phyloP scores from a whole-genome alignment of 2,113 vertebrate species.

The Chelonoidis abingdonii region DNA sequence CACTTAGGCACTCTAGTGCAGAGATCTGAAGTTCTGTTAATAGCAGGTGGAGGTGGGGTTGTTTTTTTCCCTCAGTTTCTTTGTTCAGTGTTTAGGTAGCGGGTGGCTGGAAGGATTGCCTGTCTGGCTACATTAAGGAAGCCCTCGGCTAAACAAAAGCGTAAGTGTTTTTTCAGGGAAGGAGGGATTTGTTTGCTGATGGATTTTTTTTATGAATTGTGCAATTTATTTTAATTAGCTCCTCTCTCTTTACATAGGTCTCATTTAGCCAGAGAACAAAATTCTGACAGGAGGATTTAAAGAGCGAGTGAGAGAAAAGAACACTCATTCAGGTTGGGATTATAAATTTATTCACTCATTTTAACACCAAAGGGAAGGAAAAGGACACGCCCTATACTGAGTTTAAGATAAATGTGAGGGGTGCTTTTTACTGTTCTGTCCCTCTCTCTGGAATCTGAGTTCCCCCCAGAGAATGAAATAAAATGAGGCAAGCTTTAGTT shows the following conservation, averaged over 20 bases:
- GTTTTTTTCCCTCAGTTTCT: conserved; percentile 2
- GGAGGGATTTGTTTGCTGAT: conserved; percentile 27
- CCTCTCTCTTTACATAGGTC: conserved; percentile 36
- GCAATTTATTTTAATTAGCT: neutral
- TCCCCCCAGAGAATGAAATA: neutral
- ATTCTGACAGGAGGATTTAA: conserved; percentile 8
- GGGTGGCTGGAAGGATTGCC: conserved; percentile 16
- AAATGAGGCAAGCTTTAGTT: neutral
- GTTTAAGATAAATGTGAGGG: neutral
- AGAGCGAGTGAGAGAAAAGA: neutral
- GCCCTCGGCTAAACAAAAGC: conserved; percentile 7
- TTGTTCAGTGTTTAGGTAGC: conserved; percentile 17
- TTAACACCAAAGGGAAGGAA: neutral
- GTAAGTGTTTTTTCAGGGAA: conserved; percentile 20
- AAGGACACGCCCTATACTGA: neutral
- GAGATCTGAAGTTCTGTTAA: neutral
- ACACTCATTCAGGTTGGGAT: neutral
- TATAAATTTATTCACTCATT: neutral
- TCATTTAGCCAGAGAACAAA: neutral
- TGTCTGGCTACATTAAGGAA: neutral
- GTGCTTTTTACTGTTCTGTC: neutral
- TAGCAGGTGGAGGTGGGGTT: neutral
- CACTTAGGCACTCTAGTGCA: neutral
- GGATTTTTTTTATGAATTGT: neutral
- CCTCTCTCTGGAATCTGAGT: neutral